Conservation (phyloP, 2,113 vertebrate species). For the Ceyx cyanopectus region DNA sequence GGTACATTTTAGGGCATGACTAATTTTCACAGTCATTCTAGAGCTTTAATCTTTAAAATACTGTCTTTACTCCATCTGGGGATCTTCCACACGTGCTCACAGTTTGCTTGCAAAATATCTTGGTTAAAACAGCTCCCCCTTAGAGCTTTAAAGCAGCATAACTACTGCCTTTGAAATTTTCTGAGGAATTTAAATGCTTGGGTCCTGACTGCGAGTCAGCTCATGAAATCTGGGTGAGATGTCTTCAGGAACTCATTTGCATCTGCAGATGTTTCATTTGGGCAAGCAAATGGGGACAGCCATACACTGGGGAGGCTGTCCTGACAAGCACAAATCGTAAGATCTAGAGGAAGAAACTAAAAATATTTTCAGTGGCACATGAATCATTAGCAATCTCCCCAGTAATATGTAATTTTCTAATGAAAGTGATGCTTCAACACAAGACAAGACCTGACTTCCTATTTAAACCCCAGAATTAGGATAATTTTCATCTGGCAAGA, state of each 20-base stretch:
- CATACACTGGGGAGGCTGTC: neutral
- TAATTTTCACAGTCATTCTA: neutral
- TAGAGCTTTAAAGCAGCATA: neutral
- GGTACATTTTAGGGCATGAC: constrained; percentile 72
- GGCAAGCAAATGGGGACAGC: neutral
- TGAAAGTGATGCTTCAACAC: neutral
- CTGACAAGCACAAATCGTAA: constrained; percentile 12
- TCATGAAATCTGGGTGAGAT: neutral
- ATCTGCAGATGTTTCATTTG: constrained; percentile 40
- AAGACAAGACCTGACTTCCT: neutral
- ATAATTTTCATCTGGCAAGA: constrained; percentile 21
- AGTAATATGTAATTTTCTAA: constrained; percentile 31
- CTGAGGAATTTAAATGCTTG: neutral
- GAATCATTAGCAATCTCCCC: neutral
- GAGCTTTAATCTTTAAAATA: neutral
- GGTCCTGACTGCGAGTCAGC: neutral
- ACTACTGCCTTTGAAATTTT: neutral
- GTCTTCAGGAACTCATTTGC: constrained; percentile 15
- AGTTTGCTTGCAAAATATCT: neutral
- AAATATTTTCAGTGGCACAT: constrained; percentile 27
- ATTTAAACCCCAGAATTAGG: neutral
- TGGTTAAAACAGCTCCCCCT: neutral
- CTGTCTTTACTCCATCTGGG: accelerated
- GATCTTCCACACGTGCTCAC: neutral
- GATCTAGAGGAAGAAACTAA: constrained; percentile 27